A percentile compares a stretch with the other conserved stretches of the same genome.
These are phyloP conservation scores for Oophaga sylvatica DNA, from an alignment of 2,797 vertebrate genomes.

Conservation along the genomic window DNA sequence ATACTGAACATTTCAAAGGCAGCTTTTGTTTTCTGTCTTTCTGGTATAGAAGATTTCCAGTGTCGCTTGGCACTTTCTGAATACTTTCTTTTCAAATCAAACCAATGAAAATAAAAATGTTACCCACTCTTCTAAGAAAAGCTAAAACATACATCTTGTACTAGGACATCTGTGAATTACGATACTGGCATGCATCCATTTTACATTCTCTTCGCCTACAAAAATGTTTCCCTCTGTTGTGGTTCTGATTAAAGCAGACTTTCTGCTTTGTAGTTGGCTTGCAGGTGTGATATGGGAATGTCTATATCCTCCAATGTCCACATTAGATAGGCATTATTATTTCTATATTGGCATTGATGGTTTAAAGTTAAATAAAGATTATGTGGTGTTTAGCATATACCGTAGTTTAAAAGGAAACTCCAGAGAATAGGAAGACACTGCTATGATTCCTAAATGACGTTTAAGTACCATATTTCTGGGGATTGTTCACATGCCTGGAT, in stretches of 20 bases:
- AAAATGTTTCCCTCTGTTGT: not conserved
- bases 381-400: not conserved
- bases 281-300: not conserved
- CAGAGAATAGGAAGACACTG: no score
- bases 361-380: not conserved
- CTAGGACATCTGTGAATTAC: slow-evolving; percentile 12
- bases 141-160: slow-evolving; percentile 23
- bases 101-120: not conserved
- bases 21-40: slow-evolving; percentile 6
- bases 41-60: not conserved
- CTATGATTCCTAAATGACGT: no score
- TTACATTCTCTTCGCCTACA: slow-evolving; percentile 16
- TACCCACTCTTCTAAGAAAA: slow-evolving; percentile 19
- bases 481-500: no score
- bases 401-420: no score
- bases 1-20: not conserved
- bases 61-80: slow-evolving; percentile 13
- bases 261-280: not conserved
- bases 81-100: not conserved
- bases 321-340: not conserved
- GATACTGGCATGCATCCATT: slow-evolving; percentile 15
- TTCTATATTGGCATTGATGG: not conserved
- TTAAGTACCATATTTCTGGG: no score
- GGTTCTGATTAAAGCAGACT: not conserved
- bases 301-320: not conserved